These are phyloP conservation scores for Xestia rhomboidea DNA, from an alignment of 2,888 invertebrate genomes.

Conservation along the genomic window DNA sequence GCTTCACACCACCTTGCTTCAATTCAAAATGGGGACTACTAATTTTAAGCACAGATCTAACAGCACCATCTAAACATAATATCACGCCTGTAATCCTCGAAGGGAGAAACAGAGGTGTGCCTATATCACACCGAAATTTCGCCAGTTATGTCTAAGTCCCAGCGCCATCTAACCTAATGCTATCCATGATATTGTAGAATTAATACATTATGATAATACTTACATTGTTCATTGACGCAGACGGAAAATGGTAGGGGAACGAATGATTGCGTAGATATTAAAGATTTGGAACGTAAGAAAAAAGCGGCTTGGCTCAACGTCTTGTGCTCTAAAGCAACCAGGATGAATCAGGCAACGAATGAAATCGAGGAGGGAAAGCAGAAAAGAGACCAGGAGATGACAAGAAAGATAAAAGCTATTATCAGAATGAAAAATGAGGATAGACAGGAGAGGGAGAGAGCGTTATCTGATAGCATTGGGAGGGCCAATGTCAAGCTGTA, in stretches of 20 bases:
- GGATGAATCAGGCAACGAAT: constrained; percentile 31
- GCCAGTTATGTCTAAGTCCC: background rate
- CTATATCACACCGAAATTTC: background rate
- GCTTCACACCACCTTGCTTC: constrained; percentile 22
- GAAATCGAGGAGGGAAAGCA: constrained; percentile 12
- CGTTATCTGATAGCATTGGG: constrained; percentile 2
- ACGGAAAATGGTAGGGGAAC: constrained; percentile 28
- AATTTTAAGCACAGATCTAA: background rate
- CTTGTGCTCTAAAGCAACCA: constrained; percentile 37
- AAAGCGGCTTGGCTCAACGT: constrained; percentile 50
- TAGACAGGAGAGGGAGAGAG: background rate
- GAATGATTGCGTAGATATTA: constrained; percentile 39
- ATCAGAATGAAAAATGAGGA: constrained; percentile 29
- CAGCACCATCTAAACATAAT: background rate
- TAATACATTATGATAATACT: constrained; percentile 18
- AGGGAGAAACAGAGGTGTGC: background rate
- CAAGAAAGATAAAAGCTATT: constrained; percentile 32
- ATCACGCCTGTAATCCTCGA: background rate
- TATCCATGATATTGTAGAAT: constrained; percentile 9
- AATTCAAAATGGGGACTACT: constrained; percentile 2
- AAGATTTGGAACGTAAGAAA: constrained; percentile 46
- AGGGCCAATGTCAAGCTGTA: constrained; percentile 24
- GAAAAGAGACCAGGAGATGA: constrained; percentile 21
- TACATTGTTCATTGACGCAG: constrained; percentile 49
- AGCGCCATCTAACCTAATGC: background rate